Evolutionary conservation across 2,888 invertebrate species (phyloP), one percentile per base, ranked within the genome.

Genomic region (Diloba caeruleocephala): DNA sequence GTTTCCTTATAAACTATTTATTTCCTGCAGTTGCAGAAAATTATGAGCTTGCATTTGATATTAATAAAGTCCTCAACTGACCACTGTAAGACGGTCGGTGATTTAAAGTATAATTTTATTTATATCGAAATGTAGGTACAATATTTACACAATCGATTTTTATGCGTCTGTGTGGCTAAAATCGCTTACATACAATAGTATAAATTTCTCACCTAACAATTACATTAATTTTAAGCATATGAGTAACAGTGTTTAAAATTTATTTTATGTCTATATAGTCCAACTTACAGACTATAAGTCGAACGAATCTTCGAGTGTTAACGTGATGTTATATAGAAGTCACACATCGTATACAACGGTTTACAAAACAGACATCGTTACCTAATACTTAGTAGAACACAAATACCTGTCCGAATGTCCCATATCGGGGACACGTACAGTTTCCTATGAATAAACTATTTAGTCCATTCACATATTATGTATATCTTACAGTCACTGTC

Each of bases 331-430:
- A 78, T 78, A 85, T 79, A 86, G 82, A 89, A 90, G 87, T 90
- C 89, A 88, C 88, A 89, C 89, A 90, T 93, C 92, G 92, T 93
- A 93, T 93, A 92, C 92, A 92, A 90, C 84, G 87, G 87, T 90
- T 92, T 91, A 90, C 79, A 90, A 90, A 92, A 90, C 86, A 87
- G 85, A 89, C 85, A 86, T 85, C 81, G 78, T 85, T 84, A 82
- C 79, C 82, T 88, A 88, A 74, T 62, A 62, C 45, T 53, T 71
- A 85, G 65, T 81, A 85, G 88, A 89, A 90, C 84, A 84, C 84
- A 82, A 72, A 78, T 76, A 71, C 57, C 65, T 57, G 67, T 65
- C 71, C 58, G 51, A 54, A 26, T 26, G 52, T 29, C 63, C 65
- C 48, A 26, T 43, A 14, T 10, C 17, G 12, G 54, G 53, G 56